A percentile compares a stretch with the other conserved stretches of the same genome.
These are phyloP conservation scores for Crypturellus undulatus DNA, from an alignment of 2,113 vertebrate genomes.

Conservation along the genomic window DNA sequence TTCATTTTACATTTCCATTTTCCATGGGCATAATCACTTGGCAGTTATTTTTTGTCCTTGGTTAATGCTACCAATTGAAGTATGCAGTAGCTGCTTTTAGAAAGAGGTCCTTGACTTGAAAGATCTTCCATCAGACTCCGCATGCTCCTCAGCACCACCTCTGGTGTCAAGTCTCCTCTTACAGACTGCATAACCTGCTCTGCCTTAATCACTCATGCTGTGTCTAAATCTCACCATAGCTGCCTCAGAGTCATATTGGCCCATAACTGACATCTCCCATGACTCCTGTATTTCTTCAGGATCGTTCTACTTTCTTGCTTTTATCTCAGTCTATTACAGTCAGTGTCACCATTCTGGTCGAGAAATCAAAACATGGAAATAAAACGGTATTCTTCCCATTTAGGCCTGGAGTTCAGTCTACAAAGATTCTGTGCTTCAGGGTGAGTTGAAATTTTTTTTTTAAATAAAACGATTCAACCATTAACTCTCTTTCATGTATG, in stretches of 20 bases:
- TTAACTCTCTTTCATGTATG: neutral
- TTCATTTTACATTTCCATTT: neutral
- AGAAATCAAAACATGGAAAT: neutral
- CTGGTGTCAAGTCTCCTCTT: neutral
- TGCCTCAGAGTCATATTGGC: neutral
- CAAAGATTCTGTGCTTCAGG: neutral
- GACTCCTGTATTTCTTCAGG: neutral
- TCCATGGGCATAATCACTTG: neutral
- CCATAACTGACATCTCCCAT: neutral
- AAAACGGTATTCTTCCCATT: neutral
- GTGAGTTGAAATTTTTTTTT: neutral
- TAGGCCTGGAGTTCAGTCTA: neutral
- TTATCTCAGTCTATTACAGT: neutral
- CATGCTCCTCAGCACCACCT: neutral
- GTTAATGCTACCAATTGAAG: neutral
- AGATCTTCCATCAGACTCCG: neutral
- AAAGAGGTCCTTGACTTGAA: rapidly evolving
- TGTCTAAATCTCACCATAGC: neutral
- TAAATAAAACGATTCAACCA: neutral
- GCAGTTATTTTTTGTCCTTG: neutral
- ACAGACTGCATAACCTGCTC: neutral
- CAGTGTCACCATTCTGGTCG: neutral
- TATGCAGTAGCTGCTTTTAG: neutral
- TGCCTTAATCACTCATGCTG: neutral
- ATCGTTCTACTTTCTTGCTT: neutral